Conservation (phyloP, 2,888 invertebrate species). For the Apotomis capreana region DNA sequence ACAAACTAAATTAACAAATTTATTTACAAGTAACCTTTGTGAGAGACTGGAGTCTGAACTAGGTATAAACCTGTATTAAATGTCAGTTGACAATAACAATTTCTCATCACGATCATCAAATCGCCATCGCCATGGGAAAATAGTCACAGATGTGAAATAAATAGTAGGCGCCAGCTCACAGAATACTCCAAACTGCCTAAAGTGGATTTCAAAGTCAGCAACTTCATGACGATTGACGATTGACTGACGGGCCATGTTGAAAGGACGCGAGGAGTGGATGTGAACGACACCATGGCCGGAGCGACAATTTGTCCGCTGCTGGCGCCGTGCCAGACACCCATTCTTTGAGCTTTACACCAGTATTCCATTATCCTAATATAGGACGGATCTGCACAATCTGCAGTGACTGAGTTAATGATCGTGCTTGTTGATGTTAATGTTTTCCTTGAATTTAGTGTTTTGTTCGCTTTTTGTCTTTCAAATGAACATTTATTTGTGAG, state of each 20-base stretch:
- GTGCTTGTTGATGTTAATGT: slow-evolving; percentile 34
- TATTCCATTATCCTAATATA: slow-evolving; percentile 73
- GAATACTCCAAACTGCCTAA: no score
- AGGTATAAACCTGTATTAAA: no score
- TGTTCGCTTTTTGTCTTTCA: no score
- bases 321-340: slow-evolving; percentile 65
- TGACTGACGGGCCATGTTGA: slow-evolving; percentile 25
- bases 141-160: no score
- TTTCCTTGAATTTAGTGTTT: not conserved
- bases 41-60: no score
- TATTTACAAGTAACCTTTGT: no score
- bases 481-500: not conserved
- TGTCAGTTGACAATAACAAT: no score
- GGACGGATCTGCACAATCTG: slow-evolving; percentile 55
- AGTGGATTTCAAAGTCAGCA: slow-evolving; percentile 21
- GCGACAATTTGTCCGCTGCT: slow-evolving; percentile 51
- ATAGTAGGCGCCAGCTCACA: no score
- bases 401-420: slow-evolving; percentile 66
- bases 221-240: slow-evolving; percentile 46
- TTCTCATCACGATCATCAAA: no score
- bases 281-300: slow-evolving; percentile 38
- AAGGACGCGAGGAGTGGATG: slow-evolving; percentile 12
- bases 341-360: slow-evolving; percentile 70
- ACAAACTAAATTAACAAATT: no score
- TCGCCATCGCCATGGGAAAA: no score